Percentiles rank a stretch among this genome's conserved stretches.
phyloP scores from a whole-genome alignment of 1,140 invertebrate genomes.

The Rhyacophila brunnea region DNA sequence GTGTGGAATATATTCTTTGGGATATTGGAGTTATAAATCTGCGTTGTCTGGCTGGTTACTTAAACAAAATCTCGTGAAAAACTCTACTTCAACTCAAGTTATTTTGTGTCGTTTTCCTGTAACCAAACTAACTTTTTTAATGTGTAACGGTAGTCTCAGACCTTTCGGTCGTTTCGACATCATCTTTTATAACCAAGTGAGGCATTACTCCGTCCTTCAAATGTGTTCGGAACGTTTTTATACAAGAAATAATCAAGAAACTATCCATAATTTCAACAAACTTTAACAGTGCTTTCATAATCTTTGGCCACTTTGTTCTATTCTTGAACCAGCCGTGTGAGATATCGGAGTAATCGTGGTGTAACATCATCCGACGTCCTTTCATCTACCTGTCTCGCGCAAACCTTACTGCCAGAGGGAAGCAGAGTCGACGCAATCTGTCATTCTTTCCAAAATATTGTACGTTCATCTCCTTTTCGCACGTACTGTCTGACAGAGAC shows the following conservation, averaged over 20 bases:
- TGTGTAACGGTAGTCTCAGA: slow-evolving; percentile 55
- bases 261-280: slow-evolving; percentile 58
- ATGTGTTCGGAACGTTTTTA: slow-evolving; percentile 58
- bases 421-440: slow-evolving; percentile 36
- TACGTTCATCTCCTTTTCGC: too few relatives aligned
- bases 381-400: slow-evolving; percentile 28
- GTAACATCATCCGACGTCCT: slow-evolving; percentile 1
- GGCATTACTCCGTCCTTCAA: slow-evolving; percentile 56
- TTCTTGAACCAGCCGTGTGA: slow-evolving; percentile 47
- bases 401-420: slow-evolving; percentile 43
- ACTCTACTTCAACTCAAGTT: slow-evolving; percentile 4
- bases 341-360: slow-evolving; percentile 40
- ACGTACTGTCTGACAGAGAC: too few relatives aligned
- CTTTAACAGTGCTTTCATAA: slow-evolving; percentile 44
- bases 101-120: slow-evolving; percentile 31
- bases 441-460: slow-evolving; percentile 26
- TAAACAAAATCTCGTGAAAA: slow-evolving; percentile 7
- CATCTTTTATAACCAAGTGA: slow-evolving; percentile 44
- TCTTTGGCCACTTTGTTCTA: slow-evolving; percentile 12
- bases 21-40: neutral
- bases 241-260: slow-evolving; percentile 55
- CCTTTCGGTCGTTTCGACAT: slow-evolving; percentile 53
- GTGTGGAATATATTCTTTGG: neutral
- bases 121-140: slow-evolving; percentile 50
- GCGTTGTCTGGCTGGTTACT: slow-evolving; percentile 1